Percentiles rank a stretch among this genome's conserved stretches.
These are phyloP conservation scores for Tragopan temminckii DNA, from an alignment of 2,797 vertebrate genomes.

Conservation along the genomic window DNA sequence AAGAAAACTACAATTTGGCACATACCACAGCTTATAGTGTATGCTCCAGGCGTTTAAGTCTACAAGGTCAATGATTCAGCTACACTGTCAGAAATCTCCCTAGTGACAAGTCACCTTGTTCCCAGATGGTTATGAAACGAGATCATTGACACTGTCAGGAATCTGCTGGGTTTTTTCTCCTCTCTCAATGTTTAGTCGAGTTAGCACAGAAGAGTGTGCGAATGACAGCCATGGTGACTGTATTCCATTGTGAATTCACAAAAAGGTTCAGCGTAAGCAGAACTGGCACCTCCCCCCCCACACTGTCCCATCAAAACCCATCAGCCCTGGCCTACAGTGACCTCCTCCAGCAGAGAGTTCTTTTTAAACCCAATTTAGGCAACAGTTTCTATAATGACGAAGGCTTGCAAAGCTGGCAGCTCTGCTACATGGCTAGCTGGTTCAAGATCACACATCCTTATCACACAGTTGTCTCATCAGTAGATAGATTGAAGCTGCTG, in stretches of 20 bases:
- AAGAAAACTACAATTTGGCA: background rate
- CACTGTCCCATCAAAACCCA: background rate
- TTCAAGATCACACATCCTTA: background rate
- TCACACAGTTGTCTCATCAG: background rate
- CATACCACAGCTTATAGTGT: background rate
- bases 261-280: background rate
- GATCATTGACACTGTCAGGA: slow-evolving; percentile 1
- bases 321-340: background rate
- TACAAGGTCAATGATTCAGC: background rate
- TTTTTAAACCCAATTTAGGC: background rate
- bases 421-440: background rate
- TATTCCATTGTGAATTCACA: slow-evolving; percentile 9
- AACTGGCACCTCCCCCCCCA: background rate
- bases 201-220: background rate
- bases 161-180: background rate
- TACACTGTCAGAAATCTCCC: background rate
- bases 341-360: background rate
- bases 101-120: slow-evolving; percentile 19
- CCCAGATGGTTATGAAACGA: slow-evolving; percentile 27
- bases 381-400: background rate
- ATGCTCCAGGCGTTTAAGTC: background rate
- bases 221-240: background rate
- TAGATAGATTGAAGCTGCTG: background rate
- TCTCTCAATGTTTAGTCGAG: background rate
- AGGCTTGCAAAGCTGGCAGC: background rate